Conservation (phyloP, 1,140 invertebrate species). For the Diorhabda sublineata region DNA sequence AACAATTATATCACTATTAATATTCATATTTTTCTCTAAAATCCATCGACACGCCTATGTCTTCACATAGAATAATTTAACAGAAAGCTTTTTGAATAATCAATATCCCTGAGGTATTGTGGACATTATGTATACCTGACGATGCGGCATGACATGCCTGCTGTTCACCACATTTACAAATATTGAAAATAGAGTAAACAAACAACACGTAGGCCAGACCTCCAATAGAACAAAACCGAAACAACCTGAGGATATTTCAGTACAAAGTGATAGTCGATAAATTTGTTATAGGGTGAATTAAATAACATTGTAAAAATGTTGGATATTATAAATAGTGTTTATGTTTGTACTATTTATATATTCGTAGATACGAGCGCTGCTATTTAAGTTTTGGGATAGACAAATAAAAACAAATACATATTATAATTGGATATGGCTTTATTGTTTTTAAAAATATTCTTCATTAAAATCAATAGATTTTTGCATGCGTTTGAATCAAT, state of each 20-base stretch:
- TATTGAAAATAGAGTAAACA: conserved; percentile 3
- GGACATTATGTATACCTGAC: not conserved
- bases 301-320: no score
- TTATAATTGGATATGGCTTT: no score
- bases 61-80: conserved; percentile 1
- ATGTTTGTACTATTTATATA: no score
- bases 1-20: no score
- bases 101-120: conserved; percentile 2
- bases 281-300: not conserved
- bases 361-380: no score
- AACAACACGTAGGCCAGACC: not conserved
- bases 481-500: no score
- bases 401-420: no score
- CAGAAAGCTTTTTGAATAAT: conserved; percentile 2
- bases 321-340: no score
- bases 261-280: not conserved
- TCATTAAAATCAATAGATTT: no score
- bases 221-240: not conserved
- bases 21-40: no score
- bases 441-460: no score
- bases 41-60: not conserved
- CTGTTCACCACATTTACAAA: conserved; percentile 2
- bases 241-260: not conserved
- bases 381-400: no score
- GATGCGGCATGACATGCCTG: not conserved